These are phyloP conservation scores for Drosophila melanocephala DNA, from an alignment of 2,888 invertebrate species.

Conservation along the genomic window DNA sequence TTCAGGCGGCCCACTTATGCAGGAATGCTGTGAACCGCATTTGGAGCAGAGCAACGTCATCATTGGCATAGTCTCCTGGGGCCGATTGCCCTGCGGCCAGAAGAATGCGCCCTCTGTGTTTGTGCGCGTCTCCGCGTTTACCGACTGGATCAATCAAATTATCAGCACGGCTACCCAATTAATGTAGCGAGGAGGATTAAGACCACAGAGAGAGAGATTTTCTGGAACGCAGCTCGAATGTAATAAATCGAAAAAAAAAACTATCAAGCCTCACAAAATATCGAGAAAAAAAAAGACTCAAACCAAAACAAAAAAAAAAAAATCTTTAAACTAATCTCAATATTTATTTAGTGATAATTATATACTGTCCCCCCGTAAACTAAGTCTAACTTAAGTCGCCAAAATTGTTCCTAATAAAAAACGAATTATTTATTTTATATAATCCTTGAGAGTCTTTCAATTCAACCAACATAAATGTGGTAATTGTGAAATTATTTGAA, in stretches of 20 bases:
- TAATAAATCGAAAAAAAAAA: constrained; percentile 25
- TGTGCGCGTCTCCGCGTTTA: constrained; percentile 86
- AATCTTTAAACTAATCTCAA: constrained; percentile 60
- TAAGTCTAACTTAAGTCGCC: constrained; percentile 26
- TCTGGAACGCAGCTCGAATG: constrained; percentile 63
- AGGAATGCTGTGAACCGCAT: constrained; percentile 73
- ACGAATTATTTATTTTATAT: constrained; percentile 18
- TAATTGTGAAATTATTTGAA: constrained; percentile 48
- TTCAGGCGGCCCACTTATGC: constrained; percentile 84
- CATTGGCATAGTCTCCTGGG: constrained; percentile 87
- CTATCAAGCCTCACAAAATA: constrained; percentile 13
- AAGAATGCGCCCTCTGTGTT: constrained; percentile 86
- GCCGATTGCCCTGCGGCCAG: constrained; percentile 85
- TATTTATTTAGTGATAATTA: constrained; percentile 39
- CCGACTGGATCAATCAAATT: constrained; percentile 84
- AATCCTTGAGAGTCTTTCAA: constrained; percentile 7
- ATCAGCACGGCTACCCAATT: constrained; percentile 72
- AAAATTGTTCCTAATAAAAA: constrained; percentile 43
- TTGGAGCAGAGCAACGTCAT: constrained; percentile 70
- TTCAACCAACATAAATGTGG: not conserved
- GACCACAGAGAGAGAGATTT: constrained; percentile 22
- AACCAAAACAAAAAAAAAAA: constrained; percentile 39
- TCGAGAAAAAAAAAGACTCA: constrained; percentile 26
- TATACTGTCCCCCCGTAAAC: constrained; percentile 51
- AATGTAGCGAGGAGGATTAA: constrained; percentile 48